Conservation (phyloP, 1,140 invertebrate genomes). For the Galleria mellonella region DNA sequence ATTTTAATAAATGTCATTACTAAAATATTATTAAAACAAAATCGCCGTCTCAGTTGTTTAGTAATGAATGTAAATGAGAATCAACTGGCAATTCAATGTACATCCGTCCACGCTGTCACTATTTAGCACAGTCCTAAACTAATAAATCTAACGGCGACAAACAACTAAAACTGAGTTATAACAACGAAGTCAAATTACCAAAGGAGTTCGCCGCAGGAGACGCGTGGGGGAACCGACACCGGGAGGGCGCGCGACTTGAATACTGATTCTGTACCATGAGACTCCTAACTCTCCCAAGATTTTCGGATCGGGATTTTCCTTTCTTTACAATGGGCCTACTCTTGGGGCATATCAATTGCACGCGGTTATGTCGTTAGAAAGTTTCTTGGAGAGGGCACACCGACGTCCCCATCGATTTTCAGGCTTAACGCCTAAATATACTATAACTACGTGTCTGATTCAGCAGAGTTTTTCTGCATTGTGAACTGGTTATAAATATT, state of each 20-base stretch:
- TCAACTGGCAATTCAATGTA: no score
- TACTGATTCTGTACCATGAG: constrained; percentile 51
- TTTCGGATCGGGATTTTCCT: constrained; percentile 72
- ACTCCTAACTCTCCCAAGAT: constrained; percentile 67
- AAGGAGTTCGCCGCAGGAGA: constrained; percentile 64
- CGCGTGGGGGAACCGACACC: constrained; percentile 46
- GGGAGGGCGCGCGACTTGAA: constrained; percentile 42
- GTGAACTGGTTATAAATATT: no score
- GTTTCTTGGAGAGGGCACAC: constrained; percentile 50
- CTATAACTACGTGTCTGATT: constrained; percentile 1
- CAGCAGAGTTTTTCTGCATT: no score
- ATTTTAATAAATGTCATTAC: no score
- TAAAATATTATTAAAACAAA: no score
- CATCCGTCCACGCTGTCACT: constrained; percentile 3
- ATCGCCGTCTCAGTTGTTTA: no score
- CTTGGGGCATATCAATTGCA: constrained; percentile 73
- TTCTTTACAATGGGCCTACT: constrained; percentile 74
- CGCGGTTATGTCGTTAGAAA: constrained; percentile 74
- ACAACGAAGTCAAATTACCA: constrained; percentile 73
- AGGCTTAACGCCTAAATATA: constrained; percentile 37
- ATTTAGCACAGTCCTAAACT: constrained; percentile 53
- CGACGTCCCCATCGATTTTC: constrained; percentile 59
- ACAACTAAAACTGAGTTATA: constrained; percentile 72
- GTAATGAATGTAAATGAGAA: no score
- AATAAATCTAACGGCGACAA: constrained; percentile 69